Base-by-base conservation (phyloP, 2,888 invertebrate species). In the Boloria selene region DNA sequence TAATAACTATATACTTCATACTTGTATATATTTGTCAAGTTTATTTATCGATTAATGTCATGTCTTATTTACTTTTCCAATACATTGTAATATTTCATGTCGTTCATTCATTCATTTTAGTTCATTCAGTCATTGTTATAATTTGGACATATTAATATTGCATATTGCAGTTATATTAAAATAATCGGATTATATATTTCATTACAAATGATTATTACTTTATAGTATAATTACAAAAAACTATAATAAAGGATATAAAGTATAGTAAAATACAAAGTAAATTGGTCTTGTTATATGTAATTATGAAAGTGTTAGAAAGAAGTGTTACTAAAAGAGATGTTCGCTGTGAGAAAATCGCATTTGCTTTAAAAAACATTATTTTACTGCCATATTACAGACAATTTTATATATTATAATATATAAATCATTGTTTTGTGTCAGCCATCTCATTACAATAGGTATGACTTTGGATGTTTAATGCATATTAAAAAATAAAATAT, bases 271-370 rank as follows among this genome's bases (percentile, higher is more conserved):
- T 45, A 22, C 44, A 56, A 14, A 22, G 44, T 18, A 45, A 44
- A 56, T 56, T 56, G 44, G 44, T 56, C 22, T 22, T 14, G 18
- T 22, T 22, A 45, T 56, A 22, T 7, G 44, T 10, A 16, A 16
- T 10, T 10, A 38, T 10, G 31, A 22, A 44, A 45, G 45, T 22
- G 31, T 53, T 18, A 26, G 13, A 26, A 26, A 56, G n/a, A 18
- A 18, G 56, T n/a, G 44, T 56, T 42, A 55, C 18, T 42, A 7
- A 45, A 45, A 45, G 26, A 45, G 45, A 45, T 45, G 22, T 45
- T 22, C 26, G 45, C 56, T 56, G 45, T 56, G 56, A 45, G 45
- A 45, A 56, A 56, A 56, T 45, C 44, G 56, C 56, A 56, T 38
- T 38, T 10, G 31, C 31, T 38, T 38, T 38, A 38, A 10, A 38